Evolutionary conservation across 2,113 vertebrate genomes (phyloP).

Genomic region (Nematolebias whitei): DNA sequence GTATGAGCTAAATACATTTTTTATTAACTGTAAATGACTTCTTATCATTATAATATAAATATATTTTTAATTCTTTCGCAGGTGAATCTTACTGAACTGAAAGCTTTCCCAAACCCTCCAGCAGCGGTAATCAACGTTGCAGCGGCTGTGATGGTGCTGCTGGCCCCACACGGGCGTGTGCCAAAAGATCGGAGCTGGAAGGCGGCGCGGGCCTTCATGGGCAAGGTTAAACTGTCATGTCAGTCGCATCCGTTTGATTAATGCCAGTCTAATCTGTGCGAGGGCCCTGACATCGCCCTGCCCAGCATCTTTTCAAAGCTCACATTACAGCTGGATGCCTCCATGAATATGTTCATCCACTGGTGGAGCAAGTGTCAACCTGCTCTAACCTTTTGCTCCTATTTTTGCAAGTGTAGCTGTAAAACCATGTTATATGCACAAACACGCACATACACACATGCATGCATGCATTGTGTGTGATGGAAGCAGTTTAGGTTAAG

Average conservation of each 20-base stretch:
- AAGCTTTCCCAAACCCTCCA: conserved; percentile 84
- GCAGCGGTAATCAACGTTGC: conserved; percentile 82
- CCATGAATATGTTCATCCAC: conserved; percentile 67
- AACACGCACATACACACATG: not conserved
- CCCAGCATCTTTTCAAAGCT: conserved; percentile 41
- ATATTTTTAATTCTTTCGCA: conserved; percentile 47
- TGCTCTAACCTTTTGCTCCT: conserved; percentile 6
- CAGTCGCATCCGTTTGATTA: conserved; percentile 70
- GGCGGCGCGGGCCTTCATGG: conserved; percentile 82
- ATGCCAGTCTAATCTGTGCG: conserved; percentile 72
- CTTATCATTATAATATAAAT: not conserved
- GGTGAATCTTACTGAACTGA: conserved; percentile 87
- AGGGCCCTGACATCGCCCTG: conserved; percentile 70
- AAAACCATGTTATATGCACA: not conserved
- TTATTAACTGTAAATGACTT: not conserved
- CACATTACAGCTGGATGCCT: conserved; percentile 57
- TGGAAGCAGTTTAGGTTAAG: too few relatives aligned
- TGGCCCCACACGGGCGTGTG: conserved; percentile 78
- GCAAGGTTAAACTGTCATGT: conserved; percentile 83
- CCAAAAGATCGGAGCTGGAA: conserved; percentile 85
- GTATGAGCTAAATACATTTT: not conserved
- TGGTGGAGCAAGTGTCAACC: conserved; percentile 23
- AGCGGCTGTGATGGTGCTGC: conserved; percentile 85
- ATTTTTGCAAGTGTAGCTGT: conserved; percentile 4
- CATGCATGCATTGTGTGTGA: too few relatives aligned